Conservation (phyloP, 2,797 vertebrate genomes). For the Mus minutoides region DNA sequence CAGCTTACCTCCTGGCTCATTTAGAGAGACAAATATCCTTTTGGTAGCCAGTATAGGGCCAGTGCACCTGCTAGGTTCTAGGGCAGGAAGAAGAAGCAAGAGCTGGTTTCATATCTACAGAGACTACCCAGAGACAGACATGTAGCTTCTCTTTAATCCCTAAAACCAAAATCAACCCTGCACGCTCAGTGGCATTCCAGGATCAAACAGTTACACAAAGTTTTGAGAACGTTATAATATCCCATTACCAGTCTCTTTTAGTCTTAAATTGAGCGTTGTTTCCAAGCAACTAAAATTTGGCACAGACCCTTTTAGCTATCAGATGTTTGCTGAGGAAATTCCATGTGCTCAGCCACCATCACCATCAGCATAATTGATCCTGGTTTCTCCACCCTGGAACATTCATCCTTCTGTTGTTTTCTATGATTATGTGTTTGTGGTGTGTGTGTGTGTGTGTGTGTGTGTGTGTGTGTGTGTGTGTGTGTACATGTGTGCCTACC, state of each 20-base stretch:
- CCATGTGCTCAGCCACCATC: too few relatives aligned
- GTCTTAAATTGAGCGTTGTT: constrained; percentile 3
- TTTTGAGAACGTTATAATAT: not conserved
- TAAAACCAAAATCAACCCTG: not conserved
- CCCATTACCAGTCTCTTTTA: not conserved
- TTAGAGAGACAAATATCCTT: not conserved
- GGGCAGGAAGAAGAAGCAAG: not conserved
- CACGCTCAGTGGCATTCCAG: not conserved
- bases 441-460: not conserved
- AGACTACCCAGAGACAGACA: not conserved
- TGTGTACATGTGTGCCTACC: too few relatives aligned
- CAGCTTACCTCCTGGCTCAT: not conserved
- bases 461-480: not conserved
- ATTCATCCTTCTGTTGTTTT: not conserved
- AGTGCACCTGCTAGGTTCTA: not conserved
- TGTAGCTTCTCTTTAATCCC: not conserved
- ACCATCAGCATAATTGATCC: not conserved
- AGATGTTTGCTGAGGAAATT: not conserved
- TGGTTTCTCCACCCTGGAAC: not conserved
- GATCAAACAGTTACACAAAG: not conserved
- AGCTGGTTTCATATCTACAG: not conserved
- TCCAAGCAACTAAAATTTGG: not conserved
- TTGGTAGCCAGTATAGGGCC: not conserved
- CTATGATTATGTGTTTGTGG: not conserved
- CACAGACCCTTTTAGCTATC: not conserved